Percentiles rank a stretch among this genome's conserved stretches.
Evolutionary conservation across 2,113 vertebrate genomes (phyloP).

Genomic region (Tragelaphus imberbis): DNA sequence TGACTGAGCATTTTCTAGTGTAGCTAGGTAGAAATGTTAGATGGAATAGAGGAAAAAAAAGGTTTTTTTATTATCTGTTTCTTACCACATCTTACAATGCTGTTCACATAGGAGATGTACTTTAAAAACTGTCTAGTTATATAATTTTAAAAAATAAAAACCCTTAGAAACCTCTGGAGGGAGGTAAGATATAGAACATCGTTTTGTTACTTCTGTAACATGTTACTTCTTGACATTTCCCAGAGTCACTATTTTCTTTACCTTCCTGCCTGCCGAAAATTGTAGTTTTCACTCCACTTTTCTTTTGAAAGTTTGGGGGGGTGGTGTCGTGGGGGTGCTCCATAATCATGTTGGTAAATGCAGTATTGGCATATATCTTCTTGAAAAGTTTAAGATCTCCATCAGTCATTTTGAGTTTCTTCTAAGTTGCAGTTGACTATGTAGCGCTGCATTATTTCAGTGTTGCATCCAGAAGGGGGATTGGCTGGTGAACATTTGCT

Average conservation of each 20-base stretch:
- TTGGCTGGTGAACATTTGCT: neutral
- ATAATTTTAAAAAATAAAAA: neutral
- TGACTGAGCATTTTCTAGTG: conserved; percentile 48
- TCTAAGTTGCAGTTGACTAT: neutral
- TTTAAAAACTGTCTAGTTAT: neutral
- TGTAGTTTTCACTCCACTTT: neutral
- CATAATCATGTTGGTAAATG: neutral
- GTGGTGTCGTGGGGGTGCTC: neutral
- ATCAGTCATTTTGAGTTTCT: neutral
- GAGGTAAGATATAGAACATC: neutral
- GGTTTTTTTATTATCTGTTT: neutral
- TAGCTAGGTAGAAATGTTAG: neutral
- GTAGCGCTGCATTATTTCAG: neutral
- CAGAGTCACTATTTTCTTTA: neutral
- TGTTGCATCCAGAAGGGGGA: neutral
- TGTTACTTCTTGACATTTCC: neutral
- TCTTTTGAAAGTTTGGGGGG: neutral
- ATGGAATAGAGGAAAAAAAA: neutral
- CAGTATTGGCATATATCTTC: neutral
- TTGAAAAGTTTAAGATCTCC: neutral
- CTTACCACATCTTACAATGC: neutral
- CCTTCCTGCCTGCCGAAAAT: neutral
- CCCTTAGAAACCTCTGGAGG: neutral
- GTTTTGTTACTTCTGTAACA: neutral
- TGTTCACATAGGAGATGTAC: neutral